A percentile compares a stretch with the other conserved stretches of the same genome.
These are phyloP conservation scores for Corythaixoides concolor DNA, from an alignment of 2,113 vertebrate species.

Conservation along the genomic window DNA sequence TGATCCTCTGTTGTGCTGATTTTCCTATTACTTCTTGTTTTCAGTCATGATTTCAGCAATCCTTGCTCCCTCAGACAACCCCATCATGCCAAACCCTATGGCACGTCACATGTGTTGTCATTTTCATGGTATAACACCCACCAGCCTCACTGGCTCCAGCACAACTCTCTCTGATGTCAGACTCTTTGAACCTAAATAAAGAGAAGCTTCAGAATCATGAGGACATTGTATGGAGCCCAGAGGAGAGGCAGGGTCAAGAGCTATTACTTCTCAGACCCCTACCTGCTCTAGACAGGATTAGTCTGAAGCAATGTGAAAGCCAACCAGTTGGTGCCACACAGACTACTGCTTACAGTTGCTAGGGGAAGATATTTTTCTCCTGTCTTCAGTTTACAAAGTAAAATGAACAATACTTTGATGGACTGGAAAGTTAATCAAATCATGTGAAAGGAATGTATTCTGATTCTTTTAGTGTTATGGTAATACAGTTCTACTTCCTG, in stretches of 20 bases:
- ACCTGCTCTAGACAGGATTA: background rate
- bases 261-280: background rate
- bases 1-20: fast-evolving
- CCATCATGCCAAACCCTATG: background rate
- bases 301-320: background rate
- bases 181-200: constrained; percentile 12
- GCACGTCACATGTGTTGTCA: background rate
- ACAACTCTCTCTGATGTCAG: background rate
- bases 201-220: background rate
- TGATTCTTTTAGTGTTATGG: background rate
- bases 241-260: background rate
- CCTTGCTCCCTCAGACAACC: background rate
- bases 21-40: background rate
- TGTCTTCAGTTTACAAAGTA: background rate
- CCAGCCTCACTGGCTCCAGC: background rate
- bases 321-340: background rate
- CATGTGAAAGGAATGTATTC: background rate
- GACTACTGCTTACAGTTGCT: background rate
- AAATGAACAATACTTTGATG: background rate
- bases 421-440: background rate
- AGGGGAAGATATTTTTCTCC: background rate
- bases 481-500: background rate
- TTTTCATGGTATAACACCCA: background rate
- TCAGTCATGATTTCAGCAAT: background rate
- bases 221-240: background rate